Conservation (phyloP, 1,140 invertebrate genomes). For the Oscheius sp. region DNA sequence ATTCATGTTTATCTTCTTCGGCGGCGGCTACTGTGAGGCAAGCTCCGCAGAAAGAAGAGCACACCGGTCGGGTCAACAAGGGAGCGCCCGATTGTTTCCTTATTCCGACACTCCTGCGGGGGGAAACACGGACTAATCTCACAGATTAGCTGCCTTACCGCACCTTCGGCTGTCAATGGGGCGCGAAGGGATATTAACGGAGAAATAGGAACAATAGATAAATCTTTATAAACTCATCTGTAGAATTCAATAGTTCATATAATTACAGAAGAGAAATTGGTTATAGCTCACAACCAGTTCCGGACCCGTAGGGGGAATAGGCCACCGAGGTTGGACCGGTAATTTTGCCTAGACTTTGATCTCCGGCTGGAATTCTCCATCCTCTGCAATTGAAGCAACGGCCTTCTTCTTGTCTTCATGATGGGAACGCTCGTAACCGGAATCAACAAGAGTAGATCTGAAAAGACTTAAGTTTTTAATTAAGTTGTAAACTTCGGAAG, state of each 20-base stretch:
- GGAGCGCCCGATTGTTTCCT: slow-evolving; percentile 12
- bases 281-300: too few species aligned
- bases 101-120: background rate
- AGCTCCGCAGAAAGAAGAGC: slow-evolving; percentile 5
- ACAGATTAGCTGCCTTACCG: slow-evolving; percentile 6
- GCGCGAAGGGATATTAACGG: background rate
- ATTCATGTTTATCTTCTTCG: slow-evolving; percentile 10
- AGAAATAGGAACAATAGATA: background rate
- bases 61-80: slow-evolving; percentile 9
- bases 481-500: background rate
- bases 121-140: slow-evolving; percentile 5
- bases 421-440: slow-evolving; percentile 27
- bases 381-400: too few species aligned
- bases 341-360: too few species aligned
- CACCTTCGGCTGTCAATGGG: too few species aligned
- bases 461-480: background rate
- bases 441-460: slow-evolving; percentile 23
- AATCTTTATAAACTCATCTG: too few species aligned
- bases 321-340: too few species aligned
- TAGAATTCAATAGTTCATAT: too few species aligned
- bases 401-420: slow-evolving; percentile 12
- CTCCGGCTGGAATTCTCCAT: too few species aligned
- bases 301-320: too few species aligned
- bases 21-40: slow-evolving; percentile 7
- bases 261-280: too few species aligned